These are phyloP conservation scores for Trachops cirrhosus DNA, from an alignment of 2,797 vertebrate species.

Conservation along the genomic window DNA sequence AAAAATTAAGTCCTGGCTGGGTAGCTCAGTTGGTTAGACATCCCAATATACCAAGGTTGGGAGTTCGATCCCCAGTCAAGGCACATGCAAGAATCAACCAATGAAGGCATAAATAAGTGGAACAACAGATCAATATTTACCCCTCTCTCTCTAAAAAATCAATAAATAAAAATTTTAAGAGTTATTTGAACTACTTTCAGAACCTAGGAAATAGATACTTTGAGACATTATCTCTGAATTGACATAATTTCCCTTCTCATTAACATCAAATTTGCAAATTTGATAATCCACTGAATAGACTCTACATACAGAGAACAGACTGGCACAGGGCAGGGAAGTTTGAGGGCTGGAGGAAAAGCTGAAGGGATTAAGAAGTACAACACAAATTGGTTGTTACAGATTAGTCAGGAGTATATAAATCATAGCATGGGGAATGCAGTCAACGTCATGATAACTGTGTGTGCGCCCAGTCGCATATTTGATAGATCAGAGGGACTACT, in stretches of 20 bases:
- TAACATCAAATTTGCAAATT: background rate
- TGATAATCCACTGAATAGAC: background rate
- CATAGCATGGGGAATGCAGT: background rate
- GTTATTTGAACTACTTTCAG: background rate
- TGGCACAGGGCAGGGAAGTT: background rate
- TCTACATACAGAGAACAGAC: background rate
- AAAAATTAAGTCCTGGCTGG: background rate
- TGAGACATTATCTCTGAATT: background rate
- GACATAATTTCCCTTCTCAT: background rate
- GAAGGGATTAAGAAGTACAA: background rate
- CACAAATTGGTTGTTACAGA: background rate
- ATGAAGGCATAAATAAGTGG: background rate
- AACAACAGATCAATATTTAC: background rate
- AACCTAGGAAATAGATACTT: background rate
- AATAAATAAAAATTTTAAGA: background rate
- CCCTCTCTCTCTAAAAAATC: background rate
- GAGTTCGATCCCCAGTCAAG: background rate
- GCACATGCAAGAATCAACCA: background rate
- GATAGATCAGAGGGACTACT: background rate
- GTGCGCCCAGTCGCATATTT: background rate
- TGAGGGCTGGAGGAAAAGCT: background rate
- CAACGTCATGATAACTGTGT: background rate
- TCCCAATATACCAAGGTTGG: background rate
- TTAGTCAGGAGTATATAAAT: background rate
- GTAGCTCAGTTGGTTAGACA: background rate